Evolutionary conservation across 2,113 vertebrate genomes (phyloP), one percentile per base, ranked within the genome.

Genomic region (Parus major): DNA sequence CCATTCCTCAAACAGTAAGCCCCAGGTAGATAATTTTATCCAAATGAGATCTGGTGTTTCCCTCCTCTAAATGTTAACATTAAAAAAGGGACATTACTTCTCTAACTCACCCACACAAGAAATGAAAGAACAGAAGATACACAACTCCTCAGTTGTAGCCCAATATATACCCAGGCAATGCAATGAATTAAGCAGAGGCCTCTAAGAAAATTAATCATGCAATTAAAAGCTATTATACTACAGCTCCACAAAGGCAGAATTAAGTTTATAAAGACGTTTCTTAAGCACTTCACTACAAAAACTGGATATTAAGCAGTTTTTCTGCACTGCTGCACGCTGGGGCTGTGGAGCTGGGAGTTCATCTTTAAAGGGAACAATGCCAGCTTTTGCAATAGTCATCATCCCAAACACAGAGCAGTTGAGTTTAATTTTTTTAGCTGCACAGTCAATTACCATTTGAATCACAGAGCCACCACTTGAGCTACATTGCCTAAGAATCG

Each of bases 341-440:
- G 66, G 85, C 87, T 82, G 61, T 12, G 19, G 77, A 76, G 63
- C 76, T 90, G 64, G 79, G 79, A 66, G 91, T 93, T 92, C 85
- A 93, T 90, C 80, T 94, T 94, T 71, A 59, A 80, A 88, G 55
- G 83, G 82, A 96, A 94, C 82, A 93, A 92, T 53, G 88, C 64
- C 94, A 94, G 72, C 64, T 73, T 92, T 94, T 86, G 91, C 86
- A 70, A 66, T 25, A 82, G 86, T 84, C 86, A 78, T 88, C 94
- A 78, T 79, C 89, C 86, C 88, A 86, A 92, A 86, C 39, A 68
- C 33, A 66, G 41, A 93, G 49, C 78, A 87, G 49, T 56, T 12
- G 47, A 85, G 63, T 83, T 95, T 88, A 36, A 88, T 86, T 95
- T 96, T 96, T 94, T 94, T 57, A 95, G 90, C 85, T 80, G 71